Percentiles rank a stretch among this genome's conserved stretches.
These are phyloP conservation scores for Drosophila fungiperda DNA, from an alignment of 2,888 invertebrate species.

Conservation along the genomic window DNA sequence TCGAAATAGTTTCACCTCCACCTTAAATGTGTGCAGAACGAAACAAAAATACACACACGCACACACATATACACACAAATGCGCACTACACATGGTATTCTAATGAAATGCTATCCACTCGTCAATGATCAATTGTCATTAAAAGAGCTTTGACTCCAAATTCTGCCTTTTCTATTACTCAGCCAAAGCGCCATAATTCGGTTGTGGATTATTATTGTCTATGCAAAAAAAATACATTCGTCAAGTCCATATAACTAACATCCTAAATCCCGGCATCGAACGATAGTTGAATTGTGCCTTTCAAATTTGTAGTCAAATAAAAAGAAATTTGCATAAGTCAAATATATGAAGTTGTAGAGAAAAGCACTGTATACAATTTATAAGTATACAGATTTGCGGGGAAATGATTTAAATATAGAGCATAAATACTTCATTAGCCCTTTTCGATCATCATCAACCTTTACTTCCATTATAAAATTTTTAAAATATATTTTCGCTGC, in stretches of 20 bases:
- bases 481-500: not conserved
- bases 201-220: slow-evolving; percentile 18
- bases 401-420: not conserved
- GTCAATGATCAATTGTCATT: slow-evolving; percentile 84
- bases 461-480: not conserved
- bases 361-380: not conserved
- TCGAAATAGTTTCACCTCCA: slow-evolving; percentile 78
- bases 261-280: not conserved
- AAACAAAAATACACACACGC: slow-evolving; percentile 50
- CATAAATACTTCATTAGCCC: not conserved
- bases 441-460: not conserved
- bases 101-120: slow-evolving; percentile 83
- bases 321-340: not conserved
- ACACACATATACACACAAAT: slow-evolving; percentile 32
- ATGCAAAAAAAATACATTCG: slow-evolving; percentile 6
- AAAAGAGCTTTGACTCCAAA: slow-evolving; percentile 83
- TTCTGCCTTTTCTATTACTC: slow-evolving; percentile 40
- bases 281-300: not conserved
- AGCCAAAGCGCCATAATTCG: slow-evolving; percentile 25
- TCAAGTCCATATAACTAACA: not conserved
- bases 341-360: not conserved
- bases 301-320: not conserved
- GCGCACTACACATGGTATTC: slow-evolving; percentile 75
- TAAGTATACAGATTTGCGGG: not conserved
- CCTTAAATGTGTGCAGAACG: slow-evolving; percentile 70